Percentiles rank a stretch among this genome's conserved stretches.
Evolutionary conservation across 2,888 invertebrate genomes (phyloP).

Genomic region (Leptinotarsa haldemani): DNA sequence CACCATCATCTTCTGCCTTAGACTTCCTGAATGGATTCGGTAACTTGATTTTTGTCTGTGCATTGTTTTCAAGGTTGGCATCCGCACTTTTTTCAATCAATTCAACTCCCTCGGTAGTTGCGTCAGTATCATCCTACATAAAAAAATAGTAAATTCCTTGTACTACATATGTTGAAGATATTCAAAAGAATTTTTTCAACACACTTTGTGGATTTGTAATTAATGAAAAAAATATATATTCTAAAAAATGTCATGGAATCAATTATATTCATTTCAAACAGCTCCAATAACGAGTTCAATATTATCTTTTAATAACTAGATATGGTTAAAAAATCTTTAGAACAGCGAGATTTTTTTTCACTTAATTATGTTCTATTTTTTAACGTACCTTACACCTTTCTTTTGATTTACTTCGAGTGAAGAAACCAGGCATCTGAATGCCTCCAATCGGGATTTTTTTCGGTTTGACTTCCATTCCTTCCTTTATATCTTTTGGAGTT

Average conservation of each 20-base stretch:
- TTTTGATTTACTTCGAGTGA: slow-evolving; percentile 80
- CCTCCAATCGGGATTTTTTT: slow-evolving; percentile 88
- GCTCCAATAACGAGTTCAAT: too few relatives aligned
- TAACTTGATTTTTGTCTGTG: slow-evolving; percentile 65
- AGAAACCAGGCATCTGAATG: slow-evolving; percentile 90
- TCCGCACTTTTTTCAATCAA: slow-evolving; percentile 58
- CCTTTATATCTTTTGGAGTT: slow-evolving; percentile 71
- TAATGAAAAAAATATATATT: background rate
- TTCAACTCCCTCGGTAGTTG: slow-evolving; percentile 64
- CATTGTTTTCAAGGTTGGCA: slow-evolving; percentile 58
- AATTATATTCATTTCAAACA: too few relatives aligned
- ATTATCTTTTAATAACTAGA: too few relatives aligned
- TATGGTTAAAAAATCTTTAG: too few relatives aligned
- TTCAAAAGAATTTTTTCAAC: too few relatives aligned
- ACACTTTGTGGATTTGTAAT: background rate
- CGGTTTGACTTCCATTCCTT: slow-evolving; percentile 81
- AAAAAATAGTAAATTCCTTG: background rate
- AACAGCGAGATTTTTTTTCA: too few relatives aligned
- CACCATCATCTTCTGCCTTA: slow-evolving; percentile 56
- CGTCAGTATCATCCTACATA: slow-evolving; percentile 63
- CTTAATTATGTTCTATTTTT: background rate
- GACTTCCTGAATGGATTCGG: slow-evolving; percentile 71
- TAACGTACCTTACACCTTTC: slow-evolving; percentile 75
- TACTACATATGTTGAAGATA: too few relatives aligned
- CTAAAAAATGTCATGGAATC: too few relatives aligned